These are phyloP conservation scores for Tetramorium parvispinum DNA, from an alignment of 1,140 invertebrate genomes.

Conservation along the genomic window DNA sequence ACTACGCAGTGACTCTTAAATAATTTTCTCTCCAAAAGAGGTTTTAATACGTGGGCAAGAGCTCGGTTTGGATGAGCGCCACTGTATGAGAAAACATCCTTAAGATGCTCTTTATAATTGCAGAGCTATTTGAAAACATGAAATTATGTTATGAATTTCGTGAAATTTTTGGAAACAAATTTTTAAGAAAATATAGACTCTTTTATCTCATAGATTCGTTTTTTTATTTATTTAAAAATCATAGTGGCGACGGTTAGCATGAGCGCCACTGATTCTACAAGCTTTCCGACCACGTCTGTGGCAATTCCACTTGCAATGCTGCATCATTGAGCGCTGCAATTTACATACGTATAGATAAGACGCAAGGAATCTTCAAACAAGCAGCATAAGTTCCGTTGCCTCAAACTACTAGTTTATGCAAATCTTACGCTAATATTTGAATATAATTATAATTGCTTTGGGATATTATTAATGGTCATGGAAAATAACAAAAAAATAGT, in stretches of 20 bases:
- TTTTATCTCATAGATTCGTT: neutral
- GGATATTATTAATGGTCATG: neutral
- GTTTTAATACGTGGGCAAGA: too few species aligned
- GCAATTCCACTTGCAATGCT: neutral
- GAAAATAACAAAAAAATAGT: neutral
- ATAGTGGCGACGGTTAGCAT: neutral
- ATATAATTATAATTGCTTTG: neutral
- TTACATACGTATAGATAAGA: constrained; percentile 6
- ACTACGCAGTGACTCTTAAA: too few species aligned
- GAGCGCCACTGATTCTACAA: neutral
- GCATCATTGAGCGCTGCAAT: constrained; percentile 16
- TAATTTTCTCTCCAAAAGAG: too few species aligned
- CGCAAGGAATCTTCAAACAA: neutral
- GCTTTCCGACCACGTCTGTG: neutral
- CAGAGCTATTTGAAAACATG: neutral
- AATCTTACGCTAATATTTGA: neutral
- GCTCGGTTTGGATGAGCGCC: too few species aligned
- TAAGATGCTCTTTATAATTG: neutral
- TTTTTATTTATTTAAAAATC: neutral
- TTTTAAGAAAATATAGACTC: neutral
- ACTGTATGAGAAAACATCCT: too few species aligned
- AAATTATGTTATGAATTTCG: neutral
- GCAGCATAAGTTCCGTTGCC: neutral
- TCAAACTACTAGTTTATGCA: neutral
- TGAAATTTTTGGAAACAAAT: neutral